A percentile compares a stretch with the other conserved stretches of the same genome.
Conservation (phyloP, 2,797 vertebrate genomes). For the Prionace glauca region DNA sequence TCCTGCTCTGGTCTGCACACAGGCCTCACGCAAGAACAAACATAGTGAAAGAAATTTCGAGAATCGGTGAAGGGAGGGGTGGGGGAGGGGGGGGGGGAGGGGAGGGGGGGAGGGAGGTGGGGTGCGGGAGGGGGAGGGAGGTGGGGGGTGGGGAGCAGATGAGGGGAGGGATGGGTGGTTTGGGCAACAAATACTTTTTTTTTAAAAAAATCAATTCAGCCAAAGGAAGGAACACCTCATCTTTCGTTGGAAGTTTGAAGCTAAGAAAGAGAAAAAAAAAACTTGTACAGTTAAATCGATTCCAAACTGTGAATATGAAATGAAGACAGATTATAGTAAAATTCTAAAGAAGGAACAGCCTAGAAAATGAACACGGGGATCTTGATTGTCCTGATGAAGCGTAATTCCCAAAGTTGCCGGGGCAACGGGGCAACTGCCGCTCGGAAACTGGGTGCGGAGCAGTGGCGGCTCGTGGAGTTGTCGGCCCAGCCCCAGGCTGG, state of each 20-base stretch:
- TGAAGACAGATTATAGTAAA: slow-evolving; percentile 46
- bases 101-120: background rate
- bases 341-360: slow-evolving; percentile 64
- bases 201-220: slow-evolving; percentile 44
- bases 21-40: slow-evolving; percentile 43
- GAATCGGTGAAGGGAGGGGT: background rate
- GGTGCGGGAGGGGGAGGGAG: too few relatives aligned
- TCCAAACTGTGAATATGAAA: slow-evolving; percentile 59
- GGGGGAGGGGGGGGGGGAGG: background rate
- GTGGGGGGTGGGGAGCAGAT: background rate
- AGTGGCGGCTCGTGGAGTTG: background rate
- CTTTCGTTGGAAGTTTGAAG: slow-evolving; percentile 56
- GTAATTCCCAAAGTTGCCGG: slow-evolving; percentile 41
- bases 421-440: slow-evolving; percentile 26
- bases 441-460: slow-evolving; percentile 20
- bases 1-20: background rate
- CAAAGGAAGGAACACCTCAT: slow-evolving; percentile 49
- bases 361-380: slow-evolving; percentile 59
- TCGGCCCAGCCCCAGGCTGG: background rate
- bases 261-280: background rate
- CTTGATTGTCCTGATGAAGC: slow-evolving; percentile 50
- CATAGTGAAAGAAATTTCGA: slow-evolving; percentile 41
- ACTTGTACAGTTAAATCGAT: slow-evolving; percentile 60
- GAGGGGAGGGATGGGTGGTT: background rate
- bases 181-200: slow-evolving; percentile 40